Base-by-base conservation (phyloP, 1,140 invertebrate species). In the Euwallacea similis region DNA sequence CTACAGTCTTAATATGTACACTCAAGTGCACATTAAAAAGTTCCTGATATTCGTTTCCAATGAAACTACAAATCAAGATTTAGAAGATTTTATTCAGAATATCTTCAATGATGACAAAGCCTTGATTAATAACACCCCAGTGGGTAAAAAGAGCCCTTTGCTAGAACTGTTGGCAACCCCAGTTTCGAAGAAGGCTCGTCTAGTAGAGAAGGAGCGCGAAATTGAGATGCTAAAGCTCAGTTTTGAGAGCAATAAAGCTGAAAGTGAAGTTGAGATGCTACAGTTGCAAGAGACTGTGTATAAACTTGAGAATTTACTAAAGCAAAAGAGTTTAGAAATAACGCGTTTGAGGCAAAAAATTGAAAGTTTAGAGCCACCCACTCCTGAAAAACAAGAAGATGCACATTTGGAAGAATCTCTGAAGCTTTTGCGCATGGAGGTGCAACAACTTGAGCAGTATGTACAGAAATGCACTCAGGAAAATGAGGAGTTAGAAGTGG, bases 361-460 rank as follows among this genome's bases (percentile, higher is more conserved):
- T 10, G 55, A 74, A 41, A 65, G 46, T 11, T 56, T 76, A 11
- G 73, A 80, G 61, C 66, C 69, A 42, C 59, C 66, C 54, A 72
- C 74, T 50, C 77, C 77, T 7, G 75, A 75, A 1, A 61, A 78
- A 63, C 74, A 53, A 64, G 68, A 76, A 53, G 73, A 75, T 44
- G 64, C 15, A 15, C 69, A 75, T 59, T 61, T 46, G 4, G 53
- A 58, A 46, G 73, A 78, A 46, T 72, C 71, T 16, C 65, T 76
- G 42, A 76, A 62, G 53, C 55, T 76, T 4, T 55, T 78, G 8
- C 55, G 62, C 33, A 59, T 64, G 16, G 76, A 80, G 68, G 73
- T 80, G 13, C 62, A 76, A 62, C 75, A 42, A 69, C 72, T 80
- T 10, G 77, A 80, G 70, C 70, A 76, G 54, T 79, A 79, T 56